These are phyloP conservation scores for Dolomedes plantarius DNA, from an alignment of 2,888 invertebrate species.

Conservation along the genomic window DNA sequence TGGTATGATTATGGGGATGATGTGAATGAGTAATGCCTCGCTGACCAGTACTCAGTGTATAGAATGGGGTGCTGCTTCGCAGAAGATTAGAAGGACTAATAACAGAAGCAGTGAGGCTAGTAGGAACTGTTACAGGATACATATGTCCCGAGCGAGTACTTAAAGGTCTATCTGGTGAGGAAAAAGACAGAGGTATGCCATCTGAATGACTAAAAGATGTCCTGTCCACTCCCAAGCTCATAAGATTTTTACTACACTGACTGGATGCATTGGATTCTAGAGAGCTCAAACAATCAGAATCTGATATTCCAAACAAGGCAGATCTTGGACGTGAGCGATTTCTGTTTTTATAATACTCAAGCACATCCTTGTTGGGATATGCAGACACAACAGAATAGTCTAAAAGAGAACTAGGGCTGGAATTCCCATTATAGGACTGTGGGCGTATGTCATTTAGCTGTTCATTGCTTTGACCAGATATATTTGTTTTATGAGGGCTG, in stretches of 20 bases:
- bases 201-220: slow-evolving; percentile 67
- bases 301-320: slow-evolving; percentile 78
- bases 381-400: slow-evolving; percentile 80
- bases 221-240: slow-evolving; percentile 49
- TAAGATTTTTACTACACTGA: slow-evolving; percentile 63
- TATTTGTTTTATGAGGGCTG: slow-evolving; percentile 67
- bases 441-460: slow-evolving; percentile 58
- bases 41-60: slow-evolving; percentile 67
- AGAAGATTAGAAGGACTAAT: slow-evolving; percentile 59
- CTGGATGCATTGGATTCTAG: slow-evolving; percentile 64
- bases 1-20: slow-evolving; percentile 66
- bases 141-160: slow-evolving; percentile 65
- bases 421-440: slow-evolving; percentile 71
- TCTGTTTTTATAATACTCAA: slow-evolving; percentile 80
- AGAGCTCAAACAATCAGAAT: slow-evolving; percentile 80
- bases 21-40: slow-evolving; percentile 70
- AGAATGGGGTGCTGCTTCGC: slow-evolving; percentile 66
- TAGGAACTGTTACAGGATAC: slow-evolving; percentile 71
- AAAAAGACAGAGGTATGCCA: slow-evolving; percentile 61
- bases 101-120: slow-evolving; percentile 62
- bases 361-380: slow-evolving; percentile 79
- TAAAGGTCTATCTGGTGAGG: slow-evolving; percentile 59
- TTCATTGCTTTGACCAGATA: slow-evolving; percentile 68
- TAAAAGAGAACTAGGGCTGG: slow-evolving; percentile 78
- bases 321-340: slow-evolving; percentile 74